Evolutionary conservation across 2,888 invertebrate species (phyloP).

Genomic region (Fragum whitleyi): DNA sequence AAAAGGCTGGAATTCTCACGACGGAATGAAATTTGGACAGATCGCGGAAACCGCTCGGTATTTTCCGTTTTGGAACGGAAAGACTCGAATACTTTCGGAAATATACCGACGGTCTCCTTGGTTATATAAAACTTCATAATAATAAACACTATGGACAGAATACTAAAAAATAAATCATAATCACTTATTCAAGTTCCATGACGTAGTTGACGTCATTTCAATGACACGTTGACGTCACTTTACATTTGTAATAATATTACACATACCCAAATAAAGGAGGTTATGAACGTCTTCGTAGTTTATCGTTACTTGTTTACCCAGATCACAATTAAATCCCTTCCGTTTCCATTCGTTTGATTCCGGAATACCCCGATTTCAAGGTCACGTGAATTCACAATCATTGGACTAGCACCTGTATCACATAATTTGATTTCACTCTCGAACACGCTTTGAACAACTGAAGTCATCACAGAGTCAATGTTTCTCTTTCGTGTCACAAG

Average conservation of each 20-base stretch:
- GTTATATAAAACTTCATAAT: background rate
- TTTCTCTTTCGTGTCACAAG: too few relatives aligned
- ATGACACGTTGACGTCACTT: background rate
- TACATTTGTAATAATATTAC: background rate
- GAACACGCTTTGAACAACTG: background rate
- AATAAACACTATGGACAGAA: slow-evolving; percentile 7
- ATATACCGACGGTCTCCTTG: background rate
- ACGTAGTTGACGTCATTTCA: slow-evolving; percentile 1
- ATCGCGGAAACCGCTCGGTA: background rate
- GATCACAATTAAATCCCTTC: background rate
- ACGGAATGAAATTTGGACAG: slow-evolving; percentile 55
- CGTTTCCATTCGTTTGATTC: too few relatives aligned
- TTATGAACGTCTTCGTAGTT: background rate
- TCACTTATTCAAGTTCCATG: background rate
- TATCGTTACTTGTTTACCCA: background rate
- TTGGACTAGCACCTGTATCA: slow-evolving; percentile 6
- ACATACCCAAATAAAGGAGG: background rate
- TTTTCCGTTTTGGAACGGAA: background rate
- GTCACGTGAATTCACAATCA: background rate
- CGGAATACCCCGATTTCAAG: background rate
- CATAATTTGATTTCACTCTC: background rate
- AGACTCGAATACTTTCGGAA: background rate
- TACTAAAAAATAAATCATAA: background rate
- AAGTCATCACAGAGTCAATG: too few relatives aligned
- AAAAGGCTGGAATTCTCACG: slow-evolving; percentile 51